Evolutionary conservation across 2,888 invertebrate species (phyloP), one percentile per base, ranked within the genome.

Genomic region (Eristalinus aeneus): DNA sequence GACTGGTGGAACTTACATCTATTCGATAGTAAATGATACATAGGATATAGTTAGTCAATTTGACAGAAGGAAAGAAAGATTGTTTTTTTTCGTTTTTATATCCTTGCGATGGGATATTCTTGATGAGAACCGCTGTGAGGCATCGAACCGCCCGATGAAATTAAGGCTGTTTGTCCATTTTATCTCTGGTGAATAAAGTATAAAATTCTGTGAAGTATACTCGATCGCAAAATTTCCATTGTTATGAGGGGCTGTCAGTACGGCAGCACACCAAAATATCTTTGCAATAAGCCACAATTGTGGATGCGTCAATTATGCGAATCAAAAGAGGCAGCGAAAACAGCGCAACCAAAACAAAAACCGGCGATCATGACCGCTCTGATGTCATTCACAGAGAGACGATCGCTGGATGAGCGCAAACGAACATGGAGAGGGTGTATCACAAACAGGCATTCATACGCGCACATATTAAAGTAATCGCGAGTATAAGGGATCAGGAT

Each of bases 101-200:
- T 63, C 64, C 72, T 34, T 68, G 67, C 68, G 77, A 60, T 73
- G 88, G 89, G 74, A 73, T 83, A 88, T 79, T 71, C 79, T 83
- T 88, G 88, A 89, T 88, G 89, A 82, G 82, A 82, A 86, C 78
- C 77, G 88, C 88, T 87, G 88, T 84, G 88, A 88, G 88, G 79
- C 67, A 86, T 27, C 69, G 78, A 69, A 89, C 88, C 89, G 88
- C 88, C 89, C 75, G 60, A 61, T 67, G 16, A 54, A 54, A 22
- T 0, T 5, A 9, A 32, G 6, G 20, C 16, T 56, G 46, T 46
- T 60, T 64, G 64, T 61, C 9, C 2, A 0, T 54, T 74, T 61
- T 74, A 74, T 10, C 39, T 22, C n/a, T 9, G 12, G 8, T 16
- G 2, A 0, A 0, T 10, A 5, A 36, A 10, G 31, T 65, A 79